phyloP scores from a whole-genome alignment of 2,797 vertebrate species.

The Pseudomugil tenellus region DNA sequence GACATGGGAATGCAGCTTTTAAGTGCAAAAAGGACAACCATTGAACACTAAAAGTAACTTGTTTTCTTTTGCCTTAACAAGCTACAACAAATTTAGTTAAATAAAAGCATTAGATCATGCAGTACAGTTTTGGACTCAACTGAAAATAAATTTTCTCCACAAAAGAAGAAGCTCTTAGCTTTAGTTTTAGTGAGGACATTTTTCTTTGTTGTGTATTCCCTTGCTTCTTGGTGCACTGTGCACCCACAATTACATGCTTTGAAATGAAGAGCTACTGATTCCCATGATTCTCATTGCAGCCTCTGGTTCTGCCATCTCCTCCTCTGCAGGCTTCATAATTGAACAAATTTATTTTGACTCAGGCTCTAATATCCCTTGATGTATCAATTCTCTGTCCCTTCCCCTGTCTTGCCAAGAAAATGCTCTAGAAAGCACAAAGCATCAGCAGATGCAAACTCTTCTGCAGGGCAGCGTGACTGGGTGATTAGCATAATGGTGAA shows the following conservation, averaged over 20 bases:
- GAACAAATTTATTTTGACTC: conserved; percentile 57
- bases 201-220: conserved; percentile 10
- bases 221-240: conserved; percentile 15
- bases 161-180: not conserved
- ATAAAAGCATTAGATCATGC: not conserved
- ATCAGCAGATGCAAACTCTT: conserved; percentile 53
- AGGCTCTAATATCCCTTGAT: conserved; percentile 54
- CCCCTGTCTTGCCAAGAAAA: conserved; percentile 37
- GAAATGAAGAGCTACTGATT: conserved; percentile 22
- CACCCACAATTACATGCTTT: conserved; percentile 9
- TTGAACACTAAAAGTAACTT: too few relatives aligned
- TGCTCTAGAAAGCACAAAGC: conserved; percentile 34
- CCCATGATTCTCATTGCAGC: conserved; percentile 16
- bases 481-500: conserved; percentile 62
- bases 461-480: conserved; percentile 35
- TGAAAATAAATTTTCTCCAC: not conserved
- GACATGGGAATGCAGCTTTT: not conserved
- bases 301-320: conserved; percentile 30
- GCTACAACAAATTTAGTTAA: too few relatives aligned
- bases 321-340: conserved; percentile 43
- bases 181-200: not conserved
- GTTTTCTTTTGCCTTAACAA: too few relatives aligned
- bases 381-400: conserved; percentile 44
- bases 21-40: not conserved
- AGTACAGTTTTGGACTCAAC: not conserved